A percentile compares a stretch with the other conserved stretches of the same genome.
These are phyloP conservation scores for Caenorhabditis sp. DNA, from an alignment of 2,888 invertebrate genomes.

Conservation along the genomic window DNA sequence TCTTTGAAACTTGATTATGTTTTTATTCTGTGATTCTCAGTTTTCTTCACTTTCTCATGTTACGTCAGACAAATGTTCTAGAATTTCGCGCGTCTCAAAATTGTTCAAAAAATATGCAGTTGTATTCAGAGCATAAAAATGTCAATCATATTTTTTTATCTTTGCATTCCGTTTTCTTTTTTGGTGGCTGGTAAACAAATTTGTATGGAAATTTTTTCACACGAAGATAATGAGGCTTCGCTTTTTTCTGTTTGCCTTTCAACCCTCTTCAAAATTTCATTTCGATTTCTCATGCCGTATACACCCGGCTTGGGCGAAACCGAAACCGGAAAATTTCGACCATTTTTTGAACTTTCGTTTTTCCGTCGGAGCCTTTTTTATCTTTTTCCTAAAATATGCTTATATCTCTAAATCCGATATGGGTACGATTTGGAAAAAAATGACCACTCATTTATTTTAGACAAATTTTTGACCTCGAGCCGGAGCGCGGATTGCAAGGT, in stretches of 20 bases:
- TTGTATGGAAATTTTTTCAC: background rate
- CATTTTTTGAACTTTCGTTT: too few relatives aligned
- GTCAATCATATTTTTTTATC: constrained; percentile 43
- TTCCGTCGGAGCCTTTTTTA: too few relatives aligned
- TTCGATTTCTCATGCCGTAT: background rate
- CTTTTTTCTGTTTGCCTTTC: background rate
- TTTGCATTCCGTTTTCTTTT: constrained; percentile 7
- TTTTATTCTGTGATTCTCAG: background rate
- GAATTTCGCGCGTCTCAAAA: background rate
- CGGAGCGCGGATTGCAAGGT: too few relatives aligned
- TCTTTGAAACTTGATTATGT: background rate
- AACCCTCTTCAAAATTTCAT: background rate
- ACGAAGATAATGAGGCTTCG: background rate
- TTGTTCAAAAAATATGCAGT: background rate
- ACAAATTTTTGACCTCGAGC: too few relatives aligned
- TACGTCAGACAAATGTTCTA: background rate
- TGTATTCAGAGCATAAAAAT: constrained; percentile 20
- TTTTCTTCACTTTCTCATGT: background rate
- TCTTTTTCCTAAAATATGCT: too few relatives aligned
- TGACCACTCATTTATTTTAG: too few relatives aligned
- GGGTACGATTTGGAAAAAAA: too few relatives aligned
- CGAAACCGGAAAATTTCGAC: too few relatives aligned
- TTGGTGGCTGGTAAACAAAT: background rate
- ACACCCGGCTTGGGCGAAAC: too few relatives aligned
- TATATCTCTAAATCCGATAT: too few relatives aligned